Percentiles rank a stretch among this genome's conserved stretches.
Conservation (phyloP, 2,113 vertebrate species). For the Peucedramus taeniatus region DNA sequence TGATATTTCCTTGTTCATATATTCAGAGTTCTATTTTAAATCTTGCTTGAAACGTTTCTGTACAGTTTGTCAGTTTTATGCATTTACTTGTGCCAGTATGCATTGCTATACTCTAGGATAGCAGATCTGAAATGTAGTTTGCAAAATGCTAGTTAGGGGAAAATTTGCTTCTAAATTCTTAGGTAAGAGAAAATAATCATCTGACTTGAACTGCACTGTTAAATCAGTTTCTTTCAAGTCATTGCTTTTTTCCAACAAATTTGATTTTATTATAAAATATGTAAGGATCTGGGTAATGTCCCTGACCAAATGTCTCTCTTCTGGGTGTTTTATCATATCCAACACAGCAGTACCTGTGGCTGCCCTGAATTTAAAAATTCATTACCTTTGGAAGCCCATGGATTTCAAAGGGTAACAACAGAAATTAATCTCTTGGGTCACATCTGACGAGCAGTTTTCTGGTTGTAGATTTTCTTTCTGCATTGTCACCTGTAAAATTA, state of each 20-base stretch:
- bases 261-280: background rate
- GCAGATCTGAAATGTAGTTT: background rate
- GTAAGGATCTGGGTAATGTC: background rate
- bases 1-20: background rate
- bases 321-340: background rate
- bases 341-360: background rate
- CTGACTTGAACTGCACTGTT: background rate
- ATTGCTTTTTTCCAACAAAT: background rate
- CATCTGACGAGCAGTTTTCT: background rate
- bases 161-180: background rate
- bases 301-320: background rate
- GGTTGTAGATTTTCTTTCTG: background rate
- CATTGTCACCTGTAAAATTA: background rate
- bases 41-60: background rate
- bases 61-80: background rate
- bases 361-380: background rate
- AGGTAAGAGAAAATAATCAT: background rate
- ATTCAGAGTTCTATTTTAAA: background rate
- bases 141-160: background rate
- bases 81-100: background rate
- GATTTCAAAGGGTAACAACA: background rate
- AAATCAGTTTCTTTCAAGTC: background rate
- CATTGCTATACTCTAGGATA: background rate
- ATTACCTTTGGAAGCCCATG: background rate
- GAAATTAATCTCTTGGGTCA: background rate